These are phyloP conservation scores for Euphonia xanthogaster DNA, from an alignment of 2,797 vertebrate genomes.

Conservation along the genomic window DNA sequence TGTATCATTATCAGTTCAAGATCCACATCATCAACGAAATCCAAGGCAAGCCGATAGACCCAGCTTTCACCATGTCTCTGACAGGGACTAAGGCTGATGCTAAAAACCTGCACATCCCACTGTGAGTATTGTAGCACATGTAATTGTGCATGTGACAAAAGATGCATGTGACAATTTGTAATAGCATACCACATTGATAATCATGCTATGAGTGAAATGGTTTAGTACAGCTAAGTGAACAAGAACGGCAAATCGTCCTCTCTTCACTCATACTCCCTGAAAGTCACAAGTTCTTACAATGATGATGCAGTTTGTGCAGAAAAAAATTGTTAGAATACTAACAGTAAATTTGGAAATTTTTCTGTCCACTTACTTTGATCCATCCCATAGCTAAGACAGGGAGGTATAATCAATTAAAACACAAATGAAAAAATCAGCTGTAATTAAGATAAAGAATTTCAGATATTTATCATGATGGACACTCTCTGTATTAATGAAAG, in stretches of 20 bases:
- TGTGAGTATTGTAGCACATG: conserved; percentile 79
- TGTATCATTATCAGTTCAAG: conserved; percentile 93
- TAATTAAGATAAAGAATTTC: neutral
- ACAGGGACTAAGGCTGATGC: conserved; percentile 84
- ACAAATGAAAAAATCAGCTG: neutral
- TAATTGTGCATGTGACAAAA: neutral
- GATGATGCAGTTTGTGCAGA: neutral
- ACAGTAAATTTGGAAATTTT: neutral
- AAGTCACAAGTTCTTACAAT: neutral
- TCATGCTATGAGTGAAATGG: neutral
- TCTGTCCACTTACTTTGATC: neutral
- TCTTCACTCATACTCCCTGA: neutral
- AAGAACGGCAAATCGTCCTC: neutral
- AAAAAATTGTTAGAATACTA: neutral
- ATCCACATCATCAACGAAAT: conserved; percentile 85
- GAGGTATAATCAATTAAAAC: neutral
- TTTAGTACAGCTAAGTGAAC: neutral
- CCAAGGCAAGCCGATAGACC: conserved; percentile 71
- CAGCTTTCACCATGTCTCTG: conserved; percentile 82
- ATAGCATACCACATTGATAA: neutral
- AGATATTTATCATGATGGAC: neutral
- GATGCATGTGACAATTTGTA: neutral
- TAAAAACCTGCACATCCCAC: conserved; percentile 77
- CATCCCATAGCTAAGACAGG: neutral
- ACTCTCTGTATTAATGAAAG: neutral